Base-by-base conservation (phyloP, 2,888 invertebrate genomes). In the Elegia similella region DNA sequence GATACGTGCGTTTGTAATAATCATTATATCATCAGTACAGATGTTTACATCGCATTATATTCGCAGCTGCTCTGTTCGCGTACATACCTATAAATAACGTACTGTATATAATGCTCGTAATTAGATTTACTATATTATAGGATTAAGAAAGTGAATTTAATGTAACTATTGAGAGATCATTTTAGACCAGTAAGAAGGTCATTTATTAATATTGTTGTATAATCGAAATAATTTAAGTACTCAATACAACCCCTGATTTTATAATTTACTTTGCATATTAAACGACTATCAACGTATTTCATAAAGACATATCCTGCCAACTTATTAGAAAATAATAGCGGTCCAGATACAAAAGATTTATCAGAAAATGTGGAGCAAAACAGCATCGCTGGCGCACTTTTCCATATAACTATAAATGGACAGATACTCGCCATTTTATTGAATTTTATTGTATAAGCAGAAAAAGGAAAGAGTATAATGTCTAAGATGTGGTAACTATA, bases 401-500 rank as follows among this genome's bases (percentile, higher is more conserved):
- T 0, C 10, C 12, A 38, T 1, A 38, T 8, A 38, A 38, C 12
- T 12, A 12, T n/a, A 38, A n/a, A n/a, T n/a, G 5, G 1, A 6
- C 38, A 38, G 38, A 38, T 38, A 12, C 12, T 38, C 5, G 0
- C 0, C 16, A 12, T 32, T 15, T 48, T 10, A 15, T 48, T 17
- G 34, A 50, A 12, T 50, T 50, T 34, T 16, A 50, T 17, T 34
- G 34, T 34, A 59, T 65, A 65, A 60, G 60, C 61, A 63, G 67
- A 58, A 67, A 62, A 53, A 67, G 62, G 63, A 60, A 55, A 59
- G 58, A 59, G 56, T 48, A n/a, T 46, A 23, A 46, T 46, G 23
- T 46, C 46, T 46, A 29, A 23, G 34, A 47, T 63, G 66, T 62
- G 65, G 68, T 68, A 66, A 68, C 66, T 65, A 64, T 59, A 58